phyloP scores from a whole-genome alignment of 2,888 invertebrate genomes.

The Itoplectis maculator region DNA sequence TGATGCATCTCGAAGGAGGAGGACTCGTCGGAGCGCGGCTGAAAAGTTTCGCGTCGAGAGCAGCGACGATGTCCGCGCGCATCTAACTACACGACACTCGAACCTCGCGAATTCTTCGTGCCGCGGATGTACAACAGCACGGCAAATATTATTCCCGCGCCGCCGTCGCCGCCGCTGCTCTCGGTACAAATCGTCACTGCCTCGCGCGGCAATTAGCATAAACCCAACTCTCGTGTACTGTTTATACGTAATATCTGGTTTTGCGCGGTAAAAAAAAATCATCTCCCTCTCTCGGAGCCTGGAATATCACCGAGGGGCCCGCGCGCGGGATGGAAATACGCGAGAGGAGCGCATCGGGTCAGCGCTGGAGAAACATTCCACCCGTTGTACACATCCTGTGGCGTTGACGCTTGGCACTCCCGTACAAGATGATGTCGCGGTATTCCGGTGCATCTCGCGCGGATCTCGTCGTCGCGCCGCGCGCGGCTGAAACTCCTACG shows the following conservation, averaged over 20 bases:
- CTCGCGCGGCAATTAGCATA: constrained; percentile 54
- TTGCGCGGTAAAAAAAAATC: constrained; percentile 4
- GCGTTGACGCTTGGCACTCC: constrained; percentile 72
- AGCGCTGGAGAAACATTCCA: constrained; percentile 56
- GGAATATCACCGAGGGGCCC: constrained; percentile 13
- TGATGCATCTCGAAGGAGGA: neutral
- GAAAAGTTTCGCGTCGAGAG: constrained; percentile 25
- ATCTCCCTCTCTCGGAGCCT: too few relatives aligned
- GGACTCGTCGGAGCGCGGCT: constrained; percentile 44
- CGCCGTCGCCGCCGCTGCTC: too few relatives aligned
- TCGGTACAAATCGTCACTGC: constrained; percentile 4
- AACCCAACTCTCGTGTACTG: constrained; percentile 22
- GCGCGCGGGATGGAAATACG: neutral
- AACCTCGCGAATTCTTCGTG: constrained; percentile 14
- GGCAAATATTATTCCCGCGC: constrained; percentile 54
- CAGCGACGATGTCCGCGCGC: constrained; percentile 36
- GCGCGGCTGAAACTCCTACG: constrained; percentile 70
- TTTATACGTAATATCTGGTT: constrained; percentile 46
- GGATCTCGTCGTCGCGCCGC: constrained; percentile 9
- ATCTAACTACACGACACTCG: neutral
- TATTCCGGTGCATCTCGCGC: constrained; percentile 68
- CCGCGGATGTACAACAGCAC: neutral
- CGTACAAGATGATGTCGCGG: constrained; percentile 71
- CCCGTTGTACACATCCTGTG: constrained; percentile 39
- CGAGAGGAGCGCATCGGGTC: neutral